These are phyloP conservation scores for Riptortus pedestris DNA, from an alignment of 1,140 invertebrate species.

Conservation along the genomic window DNA sequence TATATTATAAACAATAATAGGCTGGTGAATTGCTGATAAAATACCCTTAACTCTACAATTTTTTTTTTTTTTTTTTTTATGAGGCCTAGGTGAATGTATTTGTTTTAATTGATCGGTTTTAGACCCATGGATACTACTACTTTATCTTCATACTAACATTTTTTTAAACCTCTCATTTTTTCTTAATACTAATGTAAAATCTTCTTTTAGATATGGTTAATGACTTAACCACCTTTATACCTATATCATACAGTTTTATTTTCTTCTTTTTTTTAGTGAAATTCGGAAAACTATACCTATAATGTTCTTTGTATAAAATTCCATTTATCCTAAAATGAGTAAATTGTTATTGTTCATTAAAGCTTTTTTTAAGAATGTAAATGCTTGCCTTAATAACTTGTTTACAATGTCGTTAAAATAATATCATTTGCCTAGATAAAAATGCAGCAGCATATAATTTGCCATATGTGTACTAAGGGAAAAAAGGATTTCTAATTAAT, in stretches of 20 bases:
- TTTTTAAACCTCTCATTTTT: too few species aligned
- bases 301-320: slow-evolving; percentile 2
- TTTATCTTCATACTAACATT: background rate
- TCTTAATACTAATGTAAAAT: too few species aligned
- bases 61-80: too few species aligned
- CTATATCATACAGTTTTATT: background rate
- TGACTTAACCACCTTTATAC: slow-evolving; percentile 1
- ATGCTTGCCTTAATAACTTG: background rate
- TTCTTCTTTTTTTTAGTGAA: too few species aligned
- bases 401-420: background rate
- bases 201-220: too few species aligned
- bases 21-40: too few species aligned
- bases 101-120: background rate
- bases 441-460: background rate
- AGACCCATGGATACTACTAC: background rate
- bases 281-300: background rate
- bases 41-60: background rate
- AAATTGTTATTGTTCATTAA: slow-evolving; percentile 6
- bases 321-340: background rate
- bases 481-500: background rate
- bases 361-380: slow-evolving; percentile 8
- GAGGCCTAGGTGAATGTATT: background rate
- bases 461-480: background rate
- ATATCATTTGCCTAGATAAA: background rate
- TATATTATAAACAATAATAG: too few species aligned